Evolutionary conservation across 2,113 vertebrate species (phyloP).

Genomic region (Formicarius rufipectus): DNA sequence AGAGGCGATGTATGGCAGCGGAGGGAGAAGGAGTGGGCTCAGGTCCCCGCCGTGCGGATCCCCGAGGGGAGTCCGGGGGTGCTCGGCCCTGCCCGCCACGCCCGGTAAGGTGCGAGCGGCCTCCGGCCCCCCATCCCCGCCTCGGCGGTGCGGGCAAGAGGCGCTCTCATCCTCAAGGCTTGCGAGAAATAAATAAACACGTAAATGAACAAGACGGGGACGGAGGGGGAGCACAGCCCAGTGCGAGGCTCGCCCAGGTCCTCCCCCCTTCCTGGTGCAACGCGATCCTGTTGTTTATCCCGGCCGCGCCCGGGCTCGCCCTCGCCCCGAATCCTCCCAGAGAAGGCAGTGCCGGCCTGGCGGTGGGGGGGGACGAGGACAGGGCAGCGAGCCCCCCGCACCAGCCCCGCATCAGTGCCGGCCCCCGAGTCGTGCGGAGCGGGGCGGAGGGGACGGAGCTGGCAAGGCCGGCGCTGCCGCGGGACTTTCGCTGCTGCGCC

Average conservation of each 20-base stretch:
- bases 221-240: neutral
- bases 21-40: neutral
- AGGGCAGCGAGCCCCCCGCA: too few relatives aligned
- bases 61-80: neutral
- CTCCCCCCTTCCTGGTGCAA: neutral
- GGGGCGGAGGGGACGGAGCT: too few relatives aligned
- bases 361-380: neutral
- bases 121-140: too few relatives aligned
- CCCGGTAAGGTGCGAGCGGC: neutral
- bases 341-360: neutral
- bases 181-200: neutral
- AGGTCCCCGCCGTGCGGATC: neutral
- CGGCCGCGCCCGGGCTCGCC: neutral
- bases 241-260: neutral
- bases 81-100: neutral
- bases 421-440: neutral
- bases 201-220: neutral
- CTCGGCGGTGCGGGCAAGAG: neutral
- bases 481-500: neutral
- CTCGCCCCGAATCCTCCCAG: neutral
- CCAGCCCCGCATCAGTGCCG: too few relatives aligned
- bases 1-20: neutral
- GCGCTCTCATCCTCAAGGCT: neutral
- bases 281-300: conserved; percentile 22
- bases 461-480: neutral